These are phyloP conservation scores for Laticauda colubrina DNA, from an alignment of 2,113 vertebrate species.

Conservation along the genomic window DNA sequence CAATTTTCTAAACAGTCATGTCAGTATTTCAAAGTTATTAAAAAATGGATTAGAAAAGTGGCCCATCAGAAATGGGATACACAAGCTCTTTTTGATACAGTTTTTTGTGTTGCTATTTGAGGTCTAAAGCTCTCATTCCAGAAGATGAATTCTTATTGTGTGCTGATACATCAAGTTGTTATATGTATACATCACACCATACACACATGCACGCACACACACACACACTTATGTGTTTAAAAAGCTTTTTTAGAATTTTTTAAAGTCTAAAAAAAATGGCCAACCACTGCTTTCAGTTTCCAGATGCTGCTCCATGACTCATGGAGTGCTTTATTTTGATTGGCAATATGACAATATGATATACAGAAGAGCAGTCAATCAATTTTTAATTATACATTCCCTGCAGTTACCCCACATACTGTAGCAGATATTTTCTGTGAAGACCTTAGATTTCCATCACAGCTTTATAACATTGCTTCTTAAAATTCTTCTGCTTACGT, in stretches of 20 bases:
- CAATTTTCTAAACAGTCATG: constrained; percentile 10
- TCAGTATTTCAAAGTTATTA: constrained; percentile 28
- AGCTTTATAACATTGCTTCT: not conserved
- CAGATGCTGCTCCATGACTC: not conserved
- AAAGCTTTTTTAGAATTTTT: not conserved
- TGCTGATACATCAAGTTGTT: not conserved
- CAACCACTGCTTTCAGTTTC: not conserved
- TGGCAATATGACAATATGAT: not conserved
- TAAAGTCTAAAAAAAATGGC: not conserved
- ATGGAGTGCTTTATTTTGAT: not conserved
- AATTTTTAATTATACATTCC: not conserved
- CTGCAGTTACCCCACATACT: not conserved
- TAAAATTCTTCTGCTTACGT: not conserved
- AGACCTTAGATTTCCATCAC: not conserved
- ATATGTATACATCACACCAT: no score
- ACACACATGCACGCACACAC: no score
- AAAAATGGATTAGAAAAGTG: constrained; percentile 5
- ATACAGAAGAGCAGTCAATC: not conserved
- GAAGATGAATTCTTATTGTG: accelerated
- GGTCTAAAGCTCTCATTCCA: not conserved
- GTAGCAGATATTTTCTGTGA: not conserved
- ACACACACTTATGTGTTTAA: not conserved
- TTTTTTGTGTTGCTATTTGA: not conserved
- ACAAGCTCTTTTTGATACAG: not conserved
- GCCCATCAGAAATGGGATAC: not conserved